Evolutionary conservation across 2,888 invertebrate genomes (phyloP).

Genomic region (Sycophila texana): DNA sequence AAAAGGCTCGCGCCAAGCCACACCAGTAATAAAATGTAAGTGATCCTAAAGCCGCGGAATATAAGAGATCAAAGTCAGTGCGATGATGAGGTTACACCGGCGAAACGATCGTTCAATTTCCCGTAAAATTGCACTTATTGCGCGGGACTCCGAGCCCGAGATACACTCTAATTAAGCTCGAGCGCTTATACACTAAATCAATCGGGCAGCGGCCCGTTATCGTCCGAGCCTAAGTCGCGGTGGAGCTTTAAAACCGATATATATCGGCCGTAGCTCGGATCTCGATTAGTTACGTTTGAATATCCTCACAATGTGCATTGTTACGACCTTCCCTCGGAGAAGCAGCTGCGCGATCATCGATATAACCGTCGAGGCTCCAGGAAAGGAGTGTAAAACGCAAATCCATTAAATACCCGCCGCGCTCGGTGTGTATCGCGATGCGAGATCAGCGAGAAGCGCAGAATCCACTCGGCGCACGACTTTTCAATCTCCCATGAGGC

Average conservation of each 20-base stretch:
- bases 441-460: background rate
- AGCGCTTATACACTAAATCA: constrained; percentile 1
- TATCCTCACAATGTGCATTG: too few species aligned
- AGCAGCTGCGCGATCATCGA: too few species aligned
- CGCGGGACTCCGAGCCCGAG: background rate
- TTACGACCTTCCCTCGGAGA: too few species aligned
- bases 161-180: constrained; percentile 13
- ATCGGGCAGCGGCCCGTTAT: background rate
- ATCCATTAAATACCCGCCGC: too few species aligned
- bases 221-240: too few species aligned
- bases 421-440: too few species aligned
- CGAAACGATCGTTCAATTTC: constrained; percentile 16
- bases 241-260: too few species aligned
- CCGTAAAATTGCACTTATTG: constrained; percentile 11
- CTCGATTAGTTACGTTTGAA: too few species aligned
- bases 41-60: constrained; percentile 3
- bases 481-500: constrained; percentile 27
- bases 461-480: background rate
- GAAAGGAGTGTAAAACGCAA: too few species aligned
- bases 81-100: constrained; percentile 2
- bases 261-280: too few species aligned
- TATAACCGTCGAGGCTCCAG: too few species aligned
- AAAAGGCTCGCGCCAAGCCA: background rate
- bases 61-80: constrained; percentile 3
- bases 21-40: constrained; percentile 14